Evolutionary conservation across 2,797 vertebrate species (phyloP).

Genomic region (Trachops cirrhosus): DNA sequence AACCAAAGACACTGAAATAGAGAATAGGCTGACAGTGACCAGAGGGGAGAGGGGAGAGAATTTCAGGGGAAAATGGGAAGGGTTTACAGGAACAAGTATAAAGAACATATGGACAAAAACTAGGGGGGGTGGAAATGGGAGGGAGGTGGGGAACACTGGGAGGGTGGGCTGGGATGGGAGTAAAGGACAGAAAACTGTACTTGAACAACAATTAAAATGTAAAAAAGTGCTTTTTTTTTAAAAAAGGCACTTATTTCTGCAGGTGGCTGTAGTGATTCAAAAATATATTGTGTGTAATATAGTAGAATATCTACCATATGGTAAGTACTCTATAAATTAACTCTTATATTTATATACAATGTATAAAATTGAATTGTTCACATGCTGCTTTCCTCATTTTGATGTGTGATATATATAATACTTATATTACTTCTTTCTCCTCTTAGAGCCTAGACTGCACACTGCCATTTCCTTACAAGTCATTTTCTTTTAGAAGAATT

Average conservation of each 20-base stretch:
- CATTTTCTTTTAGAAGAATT: neutral
- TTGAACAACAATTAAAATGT: no score
- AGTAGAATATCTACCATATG: neutral
- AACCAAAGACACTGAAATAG: no score
- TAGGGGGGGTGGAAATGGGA: no score
- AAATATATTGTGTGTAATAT: neutral
- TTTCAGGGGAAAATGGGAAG: no score
- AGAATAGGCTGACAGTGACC: no score
- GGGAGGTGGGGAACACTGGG: no score
- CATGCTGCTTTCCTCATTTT: neutral
- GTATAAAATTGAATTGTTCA: neutral
- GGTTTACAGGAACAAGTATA: no score
- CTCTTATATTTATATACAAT: neutral
- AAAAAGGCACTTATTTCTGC: neutral
- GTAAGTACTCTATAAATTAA: neutral
- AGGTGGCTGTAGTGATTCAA: neutral
- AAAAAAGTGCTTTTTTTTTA: no score
- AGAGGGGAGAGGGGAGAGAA: no score
- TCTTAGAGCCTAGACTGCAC: neutral
- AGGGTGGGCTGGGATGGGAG: no score
- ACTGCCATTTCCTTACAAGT: neutral
- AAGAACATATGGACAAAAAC: no score
- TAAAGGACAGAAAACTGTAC: no score
- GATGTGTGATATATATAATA: neutral
- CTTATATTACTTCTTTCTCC: neutral